Conservation (phyloP, 2,888 invertebrate species). For the Zootermopsis nevadensis region DNA sequence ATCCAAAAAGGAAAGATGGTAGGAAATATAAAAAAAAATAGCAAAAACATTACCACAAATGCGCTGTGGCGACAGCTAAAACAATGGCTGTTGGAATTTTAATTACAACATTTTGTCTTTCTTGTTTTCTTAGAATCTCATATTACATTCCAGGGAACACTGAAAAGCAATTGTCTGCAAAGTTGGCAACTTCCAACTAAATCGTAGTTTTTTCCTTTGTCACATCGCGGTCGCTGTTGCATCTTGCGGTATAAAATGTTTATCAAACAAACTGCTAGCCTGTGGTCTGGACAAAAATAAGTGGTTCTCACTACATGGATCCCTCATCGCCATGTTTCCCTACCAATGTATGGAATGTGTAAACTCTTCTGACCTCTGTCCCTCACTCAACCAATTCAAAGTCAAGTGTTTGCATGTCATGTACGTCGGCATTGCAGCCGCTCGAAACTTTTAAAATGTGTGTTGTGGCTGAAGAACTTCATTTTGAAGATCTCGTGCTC, state of each 20-base stretch:
- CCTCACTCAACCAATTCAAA: not conserved
- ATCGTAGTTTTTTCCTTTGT: not conserved
- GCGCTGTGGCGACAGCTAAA: not conserved
- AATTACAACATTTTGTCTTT: not conserved
- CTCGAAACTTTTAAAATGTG: not conserved
- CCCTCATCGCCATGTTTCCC: conserved; percentile 10
- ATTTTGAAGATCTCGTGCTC: not conserved
- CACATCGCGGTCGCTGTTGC: not conserved
- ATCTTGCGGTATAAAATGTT: not conserved
- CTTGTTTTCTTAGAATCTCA: conserved; percentile 6
- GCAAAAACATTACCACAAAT: not conserved
- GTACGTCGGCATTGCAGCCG: not conserved
- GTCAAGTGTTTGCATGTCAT: not conserved
- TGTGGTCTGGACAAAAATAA: not conserved
- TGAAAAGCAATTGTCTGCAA: not conserved
- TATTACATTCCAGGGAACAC: not conserved
- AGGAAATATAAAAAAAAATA: not conserved
- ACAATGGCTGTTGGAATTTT: not conserved
- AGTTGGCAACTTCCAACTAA: not conserved
- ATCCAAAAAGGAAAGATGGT: too few relatives aligned
- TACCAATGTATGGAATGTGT: conserved; percentile 25
- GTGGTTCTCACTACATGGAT: conserved; percentile 14
- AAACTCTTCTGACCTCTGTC: not conserved
- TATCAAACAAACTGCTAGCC: not conserved
- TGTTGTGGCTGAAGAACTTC: not conserved